Evolutionary conservation across 2,797 vertebrate species (phyloP).

Genomic region (Pempheris klunzingeri): DNA sequence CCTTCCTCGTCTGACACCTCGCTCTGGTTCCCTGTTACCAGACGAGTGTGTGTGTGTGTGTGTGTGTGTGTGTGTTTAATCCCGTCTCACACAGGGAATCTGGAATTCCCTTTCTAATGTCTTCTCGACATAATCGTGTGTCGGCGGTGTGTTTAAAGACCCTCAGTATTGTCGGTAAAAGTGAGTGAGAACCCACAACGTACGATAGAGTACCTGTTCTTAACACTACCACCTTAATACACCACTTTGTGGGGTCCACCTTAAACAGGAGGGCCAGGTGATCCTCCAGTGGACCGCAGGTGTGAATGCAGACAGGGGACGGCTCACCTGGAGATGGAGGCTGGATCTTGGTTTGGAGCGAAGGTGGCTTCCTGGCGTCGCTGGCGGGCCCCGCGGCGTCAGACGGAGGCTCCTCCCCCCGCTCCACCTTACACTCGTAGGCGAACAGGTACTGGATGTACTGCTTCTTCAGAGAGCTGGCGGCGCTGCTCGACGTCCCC

Average conservation of each 20-base stretch:
- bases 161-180: too few species aligned
- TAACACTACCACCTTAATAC: not conserved
- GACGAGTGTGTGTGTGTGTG: not conserved
- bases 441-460: slow-evolving; percentile 98
- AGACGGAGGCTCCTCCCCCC: slow-evolving; percentile 95
- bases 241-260: not conserved
- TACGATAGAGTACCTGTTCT: too few species aligned
- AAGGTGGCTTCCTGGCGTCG: slow-evolving; percentile 88
- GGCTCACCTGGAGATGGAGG: slow-evolving; percentile 96
- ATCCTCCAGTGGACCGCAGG: too few species aligned
- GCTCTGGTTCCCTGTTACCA: slow-evolving; percentile 64
- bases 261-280: not conserved
- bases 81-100: not conserved
- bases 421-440: slow-evolving; percentile 97
- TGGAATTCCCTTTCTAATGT: too few species aligned
- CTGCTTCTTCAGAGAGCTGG: slow-evolving; percentile 98
- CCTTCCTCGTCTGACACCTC: slow-evolving; percentile 80
- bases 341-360: slow-evolving; percentile 90
- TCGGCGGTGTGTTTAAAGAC: too few species aligned
- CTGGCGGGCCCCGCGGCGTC: slow-evolving; percentile 84
- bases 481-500: slow-evolving; percentile 95
- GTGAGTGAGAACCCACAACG: too few species aligned
- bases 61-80: slow-evolving; percentile 4
- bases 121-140: too few species aligned
- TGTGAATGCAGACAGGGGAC: too few species aligned